Base-by-base conservation (phyloP, 2,797 vertebrate species). In the Pristis pectinata region DNA sequence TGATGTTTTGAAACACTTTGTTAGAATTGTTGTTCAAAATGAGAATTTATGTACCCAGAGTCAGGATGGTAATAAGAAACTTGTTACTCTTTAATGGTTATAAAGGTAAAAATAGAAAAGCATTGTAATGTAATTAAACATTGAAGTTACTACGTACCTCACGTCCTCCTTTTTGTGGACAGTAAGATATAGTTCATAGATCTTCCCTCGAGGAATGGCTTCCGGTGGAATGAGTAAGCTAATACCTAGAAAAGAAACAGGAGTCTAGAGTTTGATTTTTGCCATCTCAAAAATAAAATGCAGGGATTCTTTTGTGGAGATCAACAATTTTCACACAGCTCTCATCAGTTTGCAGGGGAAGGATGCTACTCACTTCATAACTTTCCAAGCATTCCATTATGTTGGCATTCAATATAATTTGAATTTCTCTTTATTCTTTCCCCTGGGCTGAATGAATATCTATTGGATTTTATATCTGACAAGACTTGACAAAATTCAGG, bases 111-210 rank as follows among this genome's bases (percentile, higher is more conserved):
- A 27, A 5, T 49, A 34, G 41, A 70, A 93, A 37, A 72, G 19
- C 19, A 49, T 13, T 72, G 41, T 6, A 89, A 34, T n/a, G 93
- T 17, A 41, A 49, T 30, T 72, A 44, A 41, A 72, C n/a, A 5
- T 76, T 76, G 30, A 30, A 30, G 30, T 74, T 49, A 44, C 44
- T 53, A 98, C 98, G 96, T 96, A 99, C 99, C 99, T 99, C 98
- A 99, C 98, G 95, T 99, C 99, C 96, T 99, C 99, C 94, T 98
- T 99, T 97, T 98, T 98, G 97, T 99, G 99, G 96, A 98, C 97
- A 2, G 99, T 99, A 97, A 99, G 98, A 97, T 99, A 99, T 96
- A 99, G 98, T 98, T 99, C 99, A 56, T 99, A 99, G 98, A 99
- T 99, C 98, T 99, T 99, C 94, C 99, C 99, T 95, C 99, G 97